Conservation (phyloP, 2,113 vertebrate genomes). For the Zosterops pallidus region DNA sequence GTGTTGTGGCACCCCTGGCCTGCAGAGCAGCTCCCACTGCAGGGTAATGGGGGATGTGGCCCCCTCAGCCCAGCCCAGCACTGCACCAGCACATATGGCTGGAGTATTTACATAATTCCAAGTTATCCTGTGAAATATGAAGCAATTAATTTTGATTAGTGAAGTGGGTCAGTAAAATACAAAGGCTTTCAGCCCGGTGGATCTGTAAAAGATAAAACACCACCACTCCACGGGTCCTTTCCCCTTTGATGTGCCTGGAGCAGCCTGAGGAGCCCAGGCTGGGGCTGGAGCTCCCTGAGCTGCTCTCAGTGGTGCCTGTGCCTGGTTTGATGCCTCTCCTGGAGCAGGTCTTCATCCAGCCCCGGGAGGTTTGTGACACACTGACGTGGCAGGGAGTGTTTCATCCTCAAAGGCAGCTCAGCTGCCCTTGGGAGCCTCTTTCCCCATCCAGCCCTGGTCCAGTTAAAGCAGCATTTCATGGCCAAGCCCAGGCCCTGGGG, state of each 20-base stretch:
- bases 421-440: not conserved
- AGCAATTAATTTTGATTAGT: constrained; percentile 25
- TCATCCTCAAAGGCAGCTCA: not conserved
- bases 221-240: accelerated
- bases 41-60: not conserved
- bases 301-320: not conserved
- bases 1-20: accelerated
- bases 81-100: not conserved
- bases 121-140: not conserved
- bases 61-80: not conserved
- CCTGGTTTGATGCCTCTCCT: not conserved
- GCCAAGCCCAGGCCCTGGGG: no score
- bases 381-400: accelerated
- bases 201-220: not conserved
- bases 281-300: not conserved
- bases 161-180: not conserved
- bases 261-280: not conserved
- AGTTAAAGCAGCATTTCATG: accelerated
- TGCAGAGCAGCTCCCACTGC: not conserved
- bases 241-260: not conserved
- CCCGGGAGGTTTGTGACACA: not conserved
- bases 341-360: not conserved
- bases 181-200: not conserved
- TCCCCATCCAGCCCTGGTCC: accelerated
- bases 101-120: not conserved